phyloP scores from a whole-genome alignment of 2,113 vertebrate species.

The Bubo bubo region DNA sequence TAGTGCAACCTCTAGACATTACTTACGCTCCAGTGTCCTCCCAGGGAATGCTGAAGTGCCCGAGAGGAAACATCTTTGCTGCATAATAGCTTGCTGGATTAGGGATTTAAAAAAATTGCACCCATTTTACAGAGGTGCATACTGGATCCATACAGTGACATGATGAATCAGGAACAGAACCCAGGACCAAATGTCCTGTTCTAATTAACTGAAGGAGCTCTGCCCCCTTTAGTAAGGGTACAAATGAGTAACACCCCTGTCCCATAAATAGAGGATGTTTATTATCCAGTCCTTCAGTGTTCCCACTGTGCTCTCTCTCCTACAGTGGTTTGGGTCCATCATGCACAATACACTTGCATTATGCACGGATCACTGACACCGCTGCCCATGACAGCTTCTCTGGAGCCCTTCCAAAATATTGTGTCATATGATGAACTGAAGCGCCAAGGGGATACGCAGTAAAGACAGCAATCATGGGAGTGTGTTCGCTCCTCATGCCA shows the following conservation, averaged over 20 bases:
- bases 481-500: not conserved
- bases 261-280: not conserved
- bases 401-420: conserved; percentile 37
- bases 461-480: not conserved
- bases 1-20: not conserved
- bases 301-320: not conserved
- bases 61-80: not conserved
- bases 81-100: not conserved
- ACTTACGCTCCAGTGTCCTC: not conserved
- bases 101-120: not conserved
- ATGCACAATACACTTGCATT: not conserved
- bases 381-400: not conserved
- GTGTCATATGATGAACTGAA: conserved; percentile 23
- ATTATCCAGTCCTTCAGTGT: not conserved
- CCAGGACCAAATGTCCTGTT: not conserved
- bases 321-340: not conserved
- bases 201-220: not conserved
- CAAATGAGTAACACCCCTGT: not conserved
- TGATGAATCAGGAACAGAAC: not conserved
- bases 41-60: not conserved
- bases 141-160: not conserved
- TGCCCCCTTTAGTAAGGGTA: not conserved
- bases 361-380: not conserved
- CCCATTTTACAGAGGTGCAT: not conserved
- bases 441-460: not conserved